Base-by-base conservation (phyloP, 2,888 invertebrate genomes). In the Acheta domesticus region DNA sequence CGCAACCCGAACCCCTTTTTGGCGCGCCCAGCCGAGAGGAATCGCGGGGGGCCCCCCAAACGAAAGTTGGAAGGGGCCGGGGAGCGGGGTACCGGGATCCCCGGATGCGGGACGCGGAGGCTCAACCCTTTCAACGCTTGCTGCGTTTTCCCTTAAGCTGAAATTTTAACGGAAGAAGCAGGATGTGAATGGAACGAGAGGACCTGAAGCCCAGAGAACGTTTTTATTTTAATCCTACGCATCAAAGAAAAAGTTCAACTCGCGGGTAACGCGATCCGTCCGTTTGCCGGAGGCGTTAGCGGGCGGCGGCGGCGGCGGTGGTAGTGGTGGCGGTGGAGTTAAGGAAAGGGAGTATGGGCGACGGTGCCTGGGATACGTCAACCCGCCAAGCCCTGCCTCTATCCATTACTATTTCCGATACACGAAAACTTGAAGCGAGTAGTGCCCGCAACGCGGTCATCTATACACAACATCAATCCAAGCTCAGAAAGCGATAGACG, bases 121-220 rank as follows among this genome's bases (percentile, higher is more conserved):
- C 62, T n/a, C 62, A 62, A 62, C 62, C 62, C 62, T 62, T n/a
- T 62, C 62, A 62, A 62, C 62, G 16, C 62, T 62, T 62, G 14
- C 62, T 62, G 62, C n/a, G 14, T 62, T 62, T 62, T 62, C 62
- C 62, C 14, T n/a, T n/a, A 62, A 62, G 62, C 62, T 62, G 14
- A n/a, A 62, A 62, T 62, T n/a, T n/a, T 62, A 62, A 62, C 62
- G 62, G 62, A 62, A 62, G 62, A 62, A 62, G 62, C 62, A 62
- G 14, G 62, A n/a, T 62, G 62, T 14, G 62, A 62, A 62, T 62
- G 14, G 14, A 62, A 19, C 62, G 62, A 14, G n/a, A 62, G 62
- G n/a, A 62, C 14, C 62, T 62, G 62, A 14, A 62, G 36, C 36
- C 36, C 36, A 8, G 36, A 62, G 14, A 62, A 62, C 62, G 62